Evolutionary conservation across 1,140 invertebrate species (phyloP).

Genomic region (Nebria ingens): DNA sequence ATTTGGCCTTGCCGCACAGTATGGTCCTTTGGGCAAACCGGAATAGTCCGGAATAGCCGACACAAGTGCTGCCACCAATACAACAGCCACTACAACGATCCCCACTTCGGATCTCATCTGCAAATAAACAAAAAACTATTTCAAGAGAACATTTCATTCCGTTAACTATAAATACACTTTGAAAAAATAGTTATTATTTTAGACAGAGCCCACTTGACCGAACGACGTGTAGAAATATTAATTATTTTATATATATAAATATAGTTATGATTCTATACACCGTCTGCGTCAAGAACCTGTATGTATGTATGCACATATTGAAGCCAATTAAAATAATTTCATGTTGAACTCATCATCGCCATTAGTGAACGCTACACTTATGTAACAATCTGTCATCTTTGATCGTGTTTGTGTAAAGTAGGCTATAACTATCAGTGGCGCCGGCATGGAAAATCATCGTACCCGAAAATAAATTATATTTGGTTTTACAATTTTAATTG

Average conservation of each 20-base stretch:
- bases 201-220: no score
- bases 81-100: background rate
- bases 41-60: conserved; percentile 7
- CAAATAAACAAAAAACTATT: conserved; percentile 5
- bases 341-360: conserved; percentile 5
- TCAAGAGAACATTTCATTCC: background rate
- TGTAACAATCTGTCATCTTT: conserved; percentile 4
- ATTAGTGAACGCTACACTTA: background rate
- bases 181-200: no score
- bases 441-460: no score
- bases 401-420: background rate
- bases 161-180: no score
- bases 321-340: conserved; percentile 9
- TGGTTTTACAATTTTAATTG: no score
- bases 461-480: no score
- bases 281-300: no score
- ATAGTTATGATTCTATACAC: no score
- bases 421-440: background rate
- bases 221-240: no score
- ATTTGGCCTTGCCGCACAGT: conserved; percentile 20
- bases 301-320: no score
- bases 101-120: background rate
- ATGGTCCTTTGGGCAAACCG: conserved; percentile 20
- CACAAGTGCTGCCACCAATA: background rate
- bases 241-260: no score